Conservation (phyloP, 2,113 vertebrate genomes). For the Erythrocebus patas region DNA sequence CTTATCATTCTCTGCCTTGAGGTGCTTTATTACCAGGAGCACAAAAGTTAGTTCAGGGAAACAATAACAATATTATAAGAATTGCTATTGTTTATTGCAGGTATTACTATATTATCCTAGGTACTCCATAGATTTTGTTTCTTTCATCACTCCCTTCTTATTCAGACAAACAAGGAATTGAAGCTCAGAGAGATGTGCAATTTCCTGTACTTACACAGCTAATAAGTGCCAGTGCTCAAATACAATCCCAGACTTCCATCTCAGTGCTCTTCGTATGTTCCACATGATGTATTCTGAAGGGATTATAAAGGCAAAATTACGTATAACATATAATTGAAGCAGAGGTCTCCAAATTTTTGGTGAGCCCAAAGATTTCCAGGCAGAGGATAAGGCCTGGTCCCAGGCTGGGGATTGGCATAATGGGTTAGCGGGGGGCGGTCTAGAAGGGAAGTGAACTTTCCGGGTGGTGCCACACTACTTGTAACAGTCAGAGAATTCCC, state of each 20-base stretch:
- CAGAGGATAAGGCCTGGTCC: background rate
- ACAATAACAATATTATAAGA: background rate
- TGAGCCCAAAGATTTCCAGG: background rate
- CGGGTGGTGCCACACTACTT: background rate
- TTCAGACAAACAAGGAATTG: background rate
- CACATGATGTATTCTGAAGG: background rate
- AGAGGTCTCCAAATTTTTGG: background rate
- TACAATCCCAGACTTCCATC: constrained; percentile 5
- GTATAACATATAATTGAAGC: background rate
- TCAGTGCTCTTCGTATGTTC: background rate
- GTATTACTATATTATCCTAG: background rate
- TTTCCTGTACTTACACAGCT: background rate
- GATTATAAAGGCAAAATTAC: background rate
- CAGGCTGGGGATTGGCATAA: accelerated
- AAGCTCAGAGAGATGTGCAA: background rate
- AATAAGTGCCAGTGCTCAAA: background rate
- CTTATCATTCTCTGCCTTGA: background rate
- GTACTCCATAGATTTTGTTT: background rate
- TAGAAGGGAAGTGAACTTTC: background rate
- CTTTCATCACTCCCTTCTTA: background rate
- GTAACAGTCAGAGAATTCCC: background rate
- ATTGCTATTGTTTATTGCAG: background rate
- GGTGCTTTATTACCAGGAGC: background rate
- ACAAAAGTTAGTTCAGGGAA: background rate
- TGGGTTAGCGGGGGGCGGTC: no score